Evolutionary conservation across 2,113 vertebrate species (phyloP).

Genomic region (Eulemur macaco): DNA sequence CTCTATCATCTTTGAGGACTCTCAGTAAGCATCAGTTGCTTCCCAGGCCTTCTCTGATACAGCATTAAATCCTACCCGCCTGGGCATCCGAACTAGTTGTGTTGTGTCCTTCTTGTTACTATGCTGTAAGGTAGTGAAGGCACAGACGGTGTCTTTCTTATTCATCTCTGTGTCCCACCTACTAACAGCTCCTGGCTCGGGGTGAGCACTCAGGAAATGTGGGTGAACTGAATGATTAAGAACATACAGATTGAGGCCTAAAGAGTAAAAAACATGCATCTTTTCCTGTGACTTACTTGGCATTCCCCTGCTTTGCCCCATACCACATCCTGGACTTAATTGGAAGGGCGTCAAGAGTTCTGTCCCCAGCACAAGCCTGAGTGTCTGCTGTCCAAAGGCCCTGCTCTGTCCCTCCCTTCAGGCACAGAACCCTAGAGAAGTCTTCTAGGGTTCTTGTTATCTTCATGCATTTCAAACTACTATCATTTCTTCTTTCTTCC

Average conservation of each 20-base stretch:
- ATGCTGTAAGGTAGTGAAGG: neutral
- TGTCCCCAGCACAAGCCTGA: neutral
- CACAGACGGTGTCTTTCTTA: neutral
- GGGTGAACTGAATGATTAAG: neutral
- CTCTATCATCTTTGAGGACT: neutral
- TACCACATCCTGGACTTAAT: neutral
- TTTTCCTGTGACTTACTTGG: neutral
- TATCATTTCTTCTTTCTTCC: neutral
- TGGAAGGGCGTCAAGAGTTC: neutral
- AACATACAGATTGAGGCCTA: neutral
- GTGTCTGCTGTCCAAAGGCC: neutral
- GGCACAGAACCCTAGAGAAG: too few relatives aligned
- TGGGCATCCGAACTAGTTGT: neutral
- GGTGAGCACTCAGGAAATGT: too few relatives aligned
- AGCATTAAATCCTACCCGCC: neutral
- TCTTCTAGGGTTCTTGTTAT: neutral
- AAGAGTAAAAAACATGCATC: neutral
- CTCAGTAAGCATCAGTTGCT: neutral
- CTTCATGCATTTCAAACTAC: neutral
- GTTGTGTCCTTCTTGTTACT: neutral
- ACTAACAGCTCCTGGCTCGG: neutral
- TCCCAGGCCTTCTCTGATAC: neutral
- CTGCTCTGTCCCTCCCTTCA: neutral
- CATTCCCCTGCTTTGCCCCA: neutral
- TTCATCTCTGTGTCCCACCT: neutral